Evolutionary conservation across 2,888 invertebrate genomes (phyloP), one percentile per base, ranked within the genome.

Genomic region (Thysanoteuthis rhombus): DNA sequence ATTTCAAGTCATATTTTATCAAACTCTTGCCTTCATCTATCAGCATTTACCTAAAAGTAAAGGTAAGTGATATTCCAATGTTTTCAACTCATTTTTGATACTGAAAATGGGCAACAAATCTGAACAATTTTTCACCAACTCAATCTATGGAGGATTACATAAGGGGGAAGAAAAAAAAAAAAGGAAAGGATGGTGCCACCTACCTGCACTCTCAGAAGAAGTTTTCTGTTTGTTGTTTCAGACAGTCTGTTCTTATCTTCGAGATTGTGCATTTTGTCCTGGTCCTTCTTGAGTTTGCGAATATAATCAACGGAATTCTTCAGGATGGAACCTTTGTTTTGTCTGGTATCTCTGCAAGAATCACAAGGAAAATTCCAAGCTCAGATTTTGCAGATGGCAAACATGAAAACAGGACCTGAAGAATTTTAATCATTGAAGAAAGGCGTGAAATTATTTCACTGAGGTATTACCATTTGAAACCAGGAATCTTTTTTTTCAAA

Each of bases 231-330:
- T 96, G 98, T 98, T 94, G 98, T 97, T 96, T 99, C 99, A 94
- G 98, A 98, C 97, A 98, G 98, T 95, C 98, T 98, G 95, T 98
- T 98, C 94, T 98, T 98, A 94, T 98, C 98, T 96, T 99, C 98
- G 95, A 98, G 98, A 95, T 98, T 98, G 95, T 98, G 98, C 95
- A 98, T 97, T 95, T 98, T 97, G 93, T 98, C 98, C 94, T 98
- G 98, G 94, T 98, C 98, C 92, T 97, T 96, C 95, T 97, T 98
- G 94, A 99, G 97, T 94, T 98, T 98, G 97, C 98, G 98, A 96
- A 99, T 99, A 97, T 99, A 99, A 97, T 99, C 99, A 93, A 99
- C 99, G 22, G 99, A 99, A 89, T 99, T 99, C 97, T 99, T 99
- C n/a, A 99, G 97, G 95, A 99, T 99, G 2, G 99, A 99, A 32